These are phyloP conservation scores for Amphiprion percula DNA, from an alignment of 2,113 vertebrate genomes.

Conservation along the genomic window DNA sequence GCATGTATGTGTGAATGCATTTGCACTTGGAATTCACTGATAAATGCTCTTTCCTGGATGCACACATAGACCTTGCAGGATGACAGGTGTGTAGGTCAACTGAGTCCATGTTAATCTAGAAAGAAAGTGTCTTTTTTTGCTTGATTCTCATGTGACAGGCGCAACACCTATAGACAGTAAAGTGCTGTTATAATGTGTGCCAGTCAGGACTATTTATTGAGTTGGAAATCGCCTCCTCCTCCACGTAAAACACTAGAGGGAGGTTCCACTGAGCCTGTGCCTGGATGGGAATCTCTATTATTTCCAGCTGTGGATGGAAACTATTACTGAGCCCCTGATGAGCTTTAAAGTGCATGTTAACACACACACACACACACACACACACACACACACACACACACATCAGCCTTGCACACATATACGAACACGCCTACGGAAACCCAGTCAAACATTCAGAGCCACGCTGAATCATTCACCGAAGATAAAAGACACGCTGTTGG, in stretches of 20 bases:
- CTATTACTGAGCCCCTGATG: slow-evolving; percentile 85
- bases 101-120: slow-evolving; percentile 1
- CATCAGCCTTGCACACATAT: slow-evolving; percentile 19
- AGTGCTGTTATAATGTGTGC: not conserved
- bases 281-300: slow-evolving; percentile 85
- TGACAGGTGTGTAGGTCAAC: slow-evolving; percentile 11
- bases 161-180: not conserved
- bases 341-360: slow-evolving; percentile 62
- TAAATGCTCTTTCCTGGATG: not conserved
- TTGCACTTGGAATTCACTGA: not conserved
- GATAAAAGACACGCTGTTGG: slow-evolving; percentile 78
- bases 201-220: slow-evolving; percentile 34
- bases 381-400: slow-evolving; percentile 44
- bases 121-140: slow-evolving; percentile 9
- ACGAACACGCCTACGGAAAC: slow-evolving; percentile 57
- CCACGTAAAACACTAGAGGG: slow-evolving; percentile 74
- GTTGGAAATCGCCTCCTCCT: slow-evolving; percentile 62
- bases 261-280: slow-evolving; percentile 69
- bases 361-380: slow-evolving; percentile 22
- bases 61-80: not conserved
- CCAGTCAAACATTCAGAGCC: slow-evolving; percentile 68
- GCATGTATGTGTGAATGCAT: not conserved
- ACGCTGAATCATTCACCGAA: slow-evolving; percentile 70
- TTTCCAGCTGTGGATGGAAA: slow-evolving; percentile 90
- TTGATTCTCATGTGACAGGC: slow-evolving; percentile 21